These are phyloP conservation scores for Diadumene lineata DNA, from an alignment of 92 coral and sea anemone genomes.

Conservation along the genomic window DNA sequence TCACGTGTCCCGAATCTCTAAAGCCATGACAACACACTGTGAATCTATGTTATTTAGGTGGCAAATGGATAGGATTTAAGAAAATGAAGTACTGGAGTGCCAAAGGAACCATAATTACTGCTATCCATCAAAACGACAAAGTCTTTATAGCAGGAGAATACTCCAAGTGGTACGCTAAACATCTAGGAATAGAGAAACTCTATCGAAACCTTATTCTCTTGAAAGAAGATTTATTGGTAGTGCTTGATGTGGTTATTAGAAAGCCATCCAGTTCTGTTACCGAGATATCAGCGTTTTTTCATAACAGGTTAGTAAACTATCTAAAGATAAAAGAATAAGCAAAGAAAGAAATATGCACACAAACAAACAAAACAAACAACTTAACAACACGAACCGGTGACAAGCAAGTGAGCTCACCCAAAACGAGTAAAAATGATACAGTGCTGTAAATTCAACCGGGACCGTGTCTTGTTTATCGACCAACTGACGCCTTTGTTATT, in stretches of 20 bases:
- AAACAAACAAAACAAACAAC: constrained; percentile 6
- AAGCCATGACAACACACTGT: not conserved
- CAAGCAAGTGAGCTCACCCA: no score
- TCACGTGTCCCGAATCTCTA: no score
- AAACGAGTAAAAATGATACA: no score
- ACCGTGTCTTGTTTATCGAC: no score
- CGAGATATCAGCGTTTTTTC: constrained; percentile 83
- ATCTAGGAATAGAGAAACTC: constrained; percentile 59
- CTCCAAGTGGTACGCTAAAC: constrained; percentile 58
- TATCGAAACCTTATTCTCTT: constrained; percentile 60
- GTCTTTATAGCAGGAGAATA: constrained; percentile 75
- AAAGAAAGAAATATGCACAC: no score
- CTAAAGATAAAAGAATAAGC: no score
- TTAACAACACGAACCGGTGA: constrained; percentile 37
- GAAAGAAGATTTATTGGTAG: constrained; percentile 55
- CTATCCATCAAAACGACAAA: constrained; percentile 37
- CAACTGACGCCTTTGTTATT: no score
- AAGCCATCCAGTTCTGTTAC: constrained; percentile 26
- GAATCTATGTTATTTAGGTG: constrained; percentile 7
- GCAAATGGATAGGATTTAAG: constrained; percentile 50
- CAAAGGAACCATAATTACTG: constrained; percentile 61
- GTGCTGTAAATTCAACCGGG: no score
- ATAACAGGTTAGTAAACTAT: constrained; percentile 39
- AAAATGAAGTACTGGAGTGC: constrained; percentile 60
- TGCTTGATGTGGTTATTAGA: constrained; percentile 64